A percentile compares a stretch with the other conserved stretches of the same genome.
Conservation (phyloP, 1,140 invertebrate species). For the Bombus pascuorum region DNA sequence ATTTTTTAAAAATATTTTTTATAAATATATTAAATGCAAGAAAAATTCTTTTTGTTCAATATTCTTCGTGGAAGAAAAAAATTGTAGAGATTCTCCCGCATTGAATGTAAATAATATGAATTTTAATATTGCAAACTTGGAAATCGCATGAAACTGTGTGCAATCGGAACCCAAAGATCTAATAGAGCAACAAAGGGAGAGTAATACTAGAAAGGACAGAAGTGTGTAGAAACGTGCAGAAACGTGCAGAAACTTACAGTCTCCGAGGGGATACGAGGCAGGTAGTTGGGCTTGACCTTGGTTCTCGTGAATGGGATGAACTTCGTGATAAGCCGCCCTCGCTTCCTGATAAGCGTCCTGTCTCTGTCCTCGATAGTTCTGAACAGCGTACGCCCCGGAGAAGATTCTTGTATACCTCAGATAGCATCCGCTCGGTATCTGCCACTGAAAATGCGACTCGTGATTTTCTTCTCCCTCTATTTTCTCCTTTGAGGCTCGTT, state of each 20-base stretch:
- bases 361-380: conserved; percentile 64
- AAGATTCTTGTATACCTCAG: conserved; percentile 78
- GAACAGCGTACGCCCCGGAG: conserved; percentile 74
- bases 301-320: conserved; percentile 70
- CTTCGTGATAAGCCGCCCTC: conserved; percentile 73
- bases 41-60: too few relatives aligned
- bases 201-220: neutral
- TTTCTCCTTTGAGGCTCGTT: neutral
- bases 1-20: too few relatives aligned
- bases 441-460: conserved; percentile 67
- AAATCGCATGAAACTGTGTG: too few relatives aligned
- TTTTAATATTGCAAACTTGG: too few relatives aligned
- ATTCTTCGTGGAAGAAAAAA: too few relatives aligned
- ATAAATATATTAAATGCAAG: too few relatives aligned
- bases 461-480: neutral
- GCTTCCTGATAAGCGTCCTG: conserved; percentile 70
- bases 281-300: conserved; percentile 47
- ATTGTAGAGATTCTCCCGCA: too few relatives aligned
- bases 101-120: too few relatives aligned
- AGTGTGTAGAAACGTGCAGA: neutral
- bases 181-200: too few relatives aligned
- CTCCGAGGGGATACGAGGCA: conserved; percentile 67
- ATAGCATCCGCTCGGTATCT: conserved; percentile 79
- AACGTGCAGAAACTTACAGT: conserved; percentile 74
- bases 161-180: too few relatives aligned